Evolutionary conservation across 2,888 invertebrate species (phyloP).

Genomic region (Eumerus sabulonum): DNA sequence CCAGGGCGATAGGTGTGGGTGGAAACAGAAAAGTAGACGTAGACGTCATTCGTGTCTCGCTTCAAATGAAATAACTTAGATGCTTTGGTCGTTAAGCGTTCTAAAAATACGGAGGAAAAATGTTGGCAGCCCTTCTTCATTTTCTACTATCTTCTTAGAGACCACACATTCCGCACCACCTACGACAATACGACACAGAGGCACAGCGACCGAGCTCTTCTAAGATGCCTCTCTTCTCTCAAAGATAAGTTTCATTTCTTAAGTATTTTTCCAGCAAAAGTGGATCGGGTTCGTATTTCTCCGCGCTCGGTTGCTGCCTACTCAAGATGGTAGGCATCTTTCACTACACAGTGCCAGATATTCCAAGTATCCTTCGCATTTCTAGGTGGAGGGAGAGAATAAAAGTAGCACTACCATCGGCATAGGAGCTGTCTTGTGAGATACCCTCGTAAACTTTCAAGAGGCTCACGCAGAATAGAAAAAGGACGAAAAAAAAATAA

Average conservation of each 20-base stretch:
- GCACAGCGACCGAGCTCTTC: too few species aligned
- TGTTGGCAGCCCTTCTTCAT: slow-evolving; percentile 41
- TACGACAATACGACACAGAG: too few species aligned
- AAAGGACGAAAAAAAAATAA: slow-evolving; percentile 20
- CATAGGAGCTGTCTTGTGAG: slow-evolving; percentile 45
- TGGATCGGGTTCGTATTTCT: slow-evolving; percentile 41
- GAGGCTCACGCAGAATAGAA: slow-evolving; percentile 59
- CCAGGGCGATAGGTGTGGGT: too few species aligned
- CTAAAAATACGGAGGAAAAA: slow-evolving; percentile 53
- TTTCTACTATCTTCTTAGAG: slow-evolving; percentile 5
- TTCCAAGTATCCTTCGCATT: slow-evolving; percentile 44
- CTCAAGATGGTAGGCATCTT: slow-evolving; percentile 1
- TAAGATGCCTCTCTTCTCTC: slow-evolving; percentile 29
- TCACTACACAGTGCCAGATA: slow-evolving; percentile 50
- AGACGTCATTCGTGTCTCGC: slow-evolving; percentile 4
- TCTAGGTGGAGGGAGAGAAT: slow-evolving; percentile 7
- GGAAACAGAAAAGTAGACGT: too few species aligned
- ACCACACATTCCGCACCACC: slow-evolving; percentile 33
- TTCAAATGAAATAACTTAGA: slow-evolving; percentile 63
- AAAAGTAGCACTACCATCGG: slow-evolving; percentile 25
- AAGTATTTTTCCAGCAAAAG: slow-evolving; percentile 59
- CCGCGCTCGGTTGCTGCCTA: neutral
- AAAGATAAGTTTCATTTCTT: slow-evolving; percentile 63
- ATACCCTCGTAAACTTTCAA: slow-evolving; percentile 65
- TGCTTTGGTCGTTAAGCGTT: slow-evolving; percentile 51